Percentiles rank a stretch among this genome's conserved stretches.
Conservation (phyloP, 2,888 invertebrate species). For the Myathropa florea region DNA sequence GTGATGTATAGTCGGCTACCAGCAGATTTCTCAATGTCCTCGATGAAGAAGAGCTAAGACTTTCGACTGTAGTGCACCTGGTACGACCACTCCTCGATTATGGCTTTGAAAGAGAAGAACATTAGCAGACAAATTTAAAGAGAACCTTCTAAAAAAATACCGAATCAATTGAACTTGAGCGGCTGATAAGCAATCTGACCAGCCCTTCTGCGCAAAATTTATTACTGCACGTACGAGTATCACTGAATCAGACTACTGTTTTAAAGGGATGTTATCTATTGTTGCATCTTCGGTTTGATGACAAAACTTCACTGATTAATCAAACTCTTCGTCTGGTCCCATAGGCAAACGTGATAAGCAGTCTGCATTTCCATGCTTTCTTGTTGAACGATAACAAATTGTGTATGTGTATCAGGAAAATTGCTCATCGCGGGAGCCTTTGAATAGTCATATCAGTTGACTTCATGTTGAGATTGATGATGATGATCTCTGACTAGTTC, state of each 20-base stretch:
- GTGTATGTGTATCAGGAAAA: constrained; percentile 16
- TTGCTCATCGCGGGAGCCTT: not conserved
- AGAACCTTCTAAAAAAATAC: constrained; percentile 37
- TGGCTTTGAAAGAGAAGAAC: constrained; percentile 33
- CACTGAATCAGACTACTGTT: too few species aligned
- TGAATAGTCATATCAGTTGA: constrained; percentile 24
- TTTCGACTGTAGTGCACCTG: not conserved
- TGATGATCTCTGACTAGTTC: constrained; percentile 17
- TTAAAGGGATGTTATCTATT: not conserved
- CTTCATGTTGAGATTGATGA: constrained; percentile 16
- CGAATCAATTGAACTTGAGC: not conserved
- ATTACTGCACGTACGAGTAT: not conserved
- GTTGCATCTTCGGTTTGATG: not conserved
- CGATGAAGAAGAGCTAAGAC: constrained; percentile 11
- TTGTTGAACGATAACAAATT: constrained; percentile 54
- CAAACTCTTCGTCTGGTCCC: constrained; percentile 52
- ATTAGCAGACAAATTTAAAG: constrained; percentile 14
- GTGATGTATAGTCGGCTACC: too few species aligned
- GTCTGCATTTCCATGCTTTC: constrained; percentile 66
- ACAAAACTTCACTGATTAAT: constrained; percentile 19
- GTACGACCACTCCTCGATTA: constrained; percentile 14
- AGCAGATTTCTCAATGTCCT: constrained; percentile 9
- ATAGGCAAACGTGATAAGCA: constrained; percentile 60
- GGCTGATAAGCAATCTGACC: not conserved
- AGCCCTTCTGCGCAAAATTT: not conserved